These are phyloP conservation scores for Metellina segmentata DNA, from an alignment of 2,888 invertebrate species.

Conservation along the genomic window DNA sequence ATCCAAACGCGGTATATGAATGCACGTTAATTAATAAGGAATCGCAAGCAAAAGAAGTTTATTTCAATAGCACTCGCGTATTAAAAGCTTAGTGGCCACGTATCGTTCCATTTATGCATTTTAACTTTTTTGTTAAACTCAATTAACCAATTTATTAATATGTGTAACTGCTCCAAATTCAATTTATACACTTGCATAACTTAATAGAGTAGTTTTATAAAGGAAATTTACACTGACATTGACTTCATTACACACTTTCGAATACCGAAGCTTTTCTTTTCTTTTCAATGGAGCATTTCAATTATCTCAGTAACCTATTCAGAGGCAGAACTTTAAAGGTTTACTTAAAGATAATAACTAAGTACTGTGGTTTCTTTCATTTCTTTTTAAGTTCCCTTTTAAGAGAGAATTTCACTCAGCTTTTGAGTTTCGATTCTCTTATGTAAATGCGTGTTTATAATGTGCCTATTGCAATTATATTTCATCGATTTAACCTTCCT, in stretches of 20 bases:
- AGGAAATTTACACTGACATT: neutral
- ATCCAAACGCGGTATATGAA: neutral
- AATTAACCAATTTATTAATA: neutral
- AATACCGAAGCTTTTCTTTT: neutral
- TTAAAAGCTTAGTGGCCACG: conserved; percentile 12
- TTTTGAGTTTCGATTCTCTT: too few species aligned
- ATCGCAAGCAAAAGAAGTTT: neutral
- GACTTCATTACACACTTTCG: neutral
- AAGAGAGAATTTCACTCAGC: neutral
- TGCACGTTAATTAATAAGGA: neutral
- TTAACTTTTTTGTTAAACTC: neutral
- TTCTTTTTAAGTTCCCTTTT: neutral
- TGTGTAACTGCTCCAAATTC: neutral
- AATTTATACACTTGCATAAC: neutral
- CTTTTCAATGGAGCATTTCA: neutral
- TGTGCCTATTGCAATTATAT: too few species aligned
- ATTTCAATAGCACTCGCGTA: neutral
- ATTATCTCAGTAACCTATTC: neutral
- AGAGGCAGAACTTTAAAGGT: neutral
- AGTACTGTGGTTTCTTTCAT: neutral
- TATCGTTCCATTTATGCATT: neutral
- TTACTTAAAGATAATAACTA: neutral
- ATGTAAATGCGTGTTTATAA: too few species aligned
- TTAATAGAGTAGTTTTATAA: neutral
- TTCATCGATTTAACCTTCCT: too few species aligned